Base-by-base conservation (phyloP, 2,888 invertebrate species). In the Dasysyrphus albostriatus region DNA sequence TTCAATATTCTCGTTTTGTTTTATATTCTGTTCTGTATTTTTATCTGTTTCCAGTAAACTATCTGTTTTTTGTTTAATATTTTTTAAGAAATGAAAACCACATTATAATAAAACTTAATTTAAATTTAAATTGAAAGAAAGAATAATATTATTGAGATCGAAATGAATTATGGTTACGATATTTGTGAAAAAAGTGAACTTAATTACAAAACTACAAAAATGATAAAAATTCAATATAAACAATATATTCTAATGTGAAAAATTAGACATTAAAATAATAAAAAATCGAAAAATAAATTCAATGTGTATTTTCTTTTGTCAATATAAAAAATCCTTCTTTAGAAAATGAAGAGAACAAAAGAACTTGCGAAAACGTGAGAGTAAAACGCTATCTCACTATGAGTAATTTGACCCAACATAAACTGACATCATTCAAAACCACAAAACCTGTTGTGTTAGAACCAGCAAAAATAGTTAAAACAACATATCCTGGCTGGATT, bases 121-220 rank as follows among this genome's bases (percentile, higher is more conserved):
- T 58, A 75, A 65, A 74, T 70, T 81, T 77, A 56, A 75, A 63
- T 69, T 39, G 44, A 70, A 75, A 39, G 65, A 75, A 37, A 59
- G 61, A 58, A 81, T 58, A 47, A 24, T 61, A 70, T 54, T 56
- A 69, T 44, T 37, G 56, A 58, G 63, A 47, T 32, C 37, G 76
- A 51, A 61, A 76, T 63, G 42, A 80, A 77, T 80, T 83, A 83
- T 69, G 74, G 73, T 82, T 88, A 83, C 83, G 73, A 83, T 83
- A 76, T 78, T 77, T 88, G 81, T 79, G 83, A 87, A 79, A 77
- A 84, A 85, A 85, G 85, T 85, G 85, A 85, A 85, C 85, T 85
- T 85, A 85, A 85, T 85, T 82, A 78, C 59, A 85, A 75, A 75
- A 85, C 85, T 80, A 87, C 75, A 78, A 87, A 67, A 87, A 77